Percentiles rank a stretch among this genome's conserved stretches.
Conservation (phyloP, 1,140 invertebrate species). For the Drosophila mojavensis region DNA sequence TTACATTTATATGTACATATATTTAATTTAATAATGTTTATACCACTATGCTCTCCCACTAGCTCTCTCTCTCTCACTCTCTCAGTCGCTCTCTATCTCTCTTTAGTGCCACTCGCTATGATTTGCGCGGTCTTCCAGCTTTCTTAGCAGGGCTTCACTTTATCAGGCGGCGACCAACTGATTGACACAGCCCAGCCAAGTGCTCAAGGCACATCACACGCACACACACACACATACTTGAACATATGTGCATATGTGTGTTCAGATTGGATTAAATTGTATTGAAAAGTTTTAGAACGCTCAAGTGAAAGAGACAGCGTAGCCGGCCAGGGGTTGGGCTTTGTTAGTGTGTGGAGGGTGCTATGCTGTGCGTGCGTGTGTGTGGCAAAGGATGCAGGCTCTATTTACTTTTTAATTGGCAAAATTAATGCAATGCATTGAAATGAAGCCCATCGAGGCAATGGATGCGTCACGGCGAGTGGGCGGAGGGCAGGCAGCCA, state of each 20-base stretch:
- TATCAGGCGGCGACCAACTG: constrained; percentile 18
- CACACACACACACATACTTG: neutral
- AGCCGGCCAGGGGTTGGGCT: neutral
- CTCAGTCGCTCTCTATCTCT: too few relatives aligned
- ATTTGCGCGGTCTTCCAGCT: constrained; percentile 5
- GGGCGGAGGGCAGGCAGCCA: neutral
- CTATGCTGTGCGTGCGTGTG: constrained; percentile 1
- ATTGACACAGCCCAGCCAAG: constrained; percentile 30
- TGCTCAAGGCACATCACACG: constrained; percentile 11
- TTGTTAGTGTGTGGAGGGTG: neutral
- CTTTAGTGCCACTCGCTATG: neutral
- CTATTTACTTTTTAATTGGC: constrained; percentile 82
- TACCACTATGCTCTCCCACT: too few relatives aligned
- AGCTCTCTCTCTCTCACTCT: too few relatives aligned
- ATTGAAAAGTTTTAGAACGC: constrained; percentile 66
- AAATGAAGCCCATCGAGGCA: constrained; percentile 66
- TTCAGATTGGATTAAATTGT: constrained; percentile 66
- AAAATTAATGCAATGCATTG: constrained; percentile 83
- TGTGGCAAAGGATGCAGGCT: constrained; percentile 72
- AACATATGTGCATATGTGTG: constrained; percentile 8
- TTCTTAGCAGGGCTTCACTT: constrained; percentile 39
- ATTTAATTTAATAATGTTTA: too few relatives aligned
- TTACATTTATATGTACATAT: too few relatives aligned
- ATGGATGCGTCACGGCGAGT: constrained; percentile 8
- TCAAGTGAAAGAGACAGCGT: neutral